Conservation (phyloP, 2,113 vertebrate genomes). For the Labeo catla region DNA sequence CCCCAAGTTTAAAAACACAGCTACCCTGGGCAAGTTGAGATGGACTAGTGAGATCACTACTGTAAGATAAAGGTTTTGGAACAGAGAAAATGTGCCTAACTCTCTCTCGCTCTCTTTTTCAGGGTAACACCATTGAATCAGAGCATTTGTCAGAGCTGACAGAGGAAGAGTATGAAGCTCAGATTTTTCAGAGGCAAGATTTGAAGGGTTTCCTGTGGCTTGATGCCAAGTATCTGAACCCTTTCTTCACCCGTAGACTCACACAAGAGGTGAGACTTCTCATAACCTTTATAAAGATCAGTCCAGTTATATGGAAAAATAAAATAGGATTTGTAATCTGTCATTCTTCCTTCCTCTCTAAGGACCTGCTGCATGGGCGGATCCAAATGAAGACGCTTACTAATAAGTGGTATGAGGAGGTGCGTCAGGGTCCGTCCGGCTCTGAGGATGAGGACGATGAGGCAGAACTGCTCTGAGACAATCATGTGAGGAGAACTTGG, state of each 20-base stretch:
- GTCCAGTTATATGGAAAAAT: neutral
- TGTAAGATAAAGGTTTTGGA: too few species aligned
- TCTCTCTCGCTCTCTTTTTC: neutral
- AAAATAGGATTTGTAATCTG: neutral
- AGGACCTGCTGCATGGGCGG: slow-evolving; percentile 93
- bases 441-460: slow-evolving; percentile 96
- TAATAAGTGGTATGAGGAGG: slow-evolving; percentile 99
- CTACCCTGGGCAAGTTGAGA: too few species aligned
- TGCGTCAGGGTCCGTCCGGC: slow-evolving; percentile 81
- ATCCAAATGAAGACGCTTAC: slow-evolving; percentile 99
- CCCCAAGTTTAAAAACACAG: too few species aligned
- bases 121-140: slow-evolving; percentile 94
- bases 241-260: slow-evolving; percentile 95
- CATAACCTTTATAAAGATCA: neutral
- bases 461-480: slow-evolving; percentile 85
- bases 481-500: neutral
- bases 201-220: slow-evolving; percentile 98
- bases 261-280: slow-evolving; percentile 88
- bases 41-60: too few species aligned
- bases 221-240: slow-evolving; percentile 96
- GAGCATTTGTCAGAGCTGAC: slow-evolving; percentile 97
- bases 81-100: too few species aligned
- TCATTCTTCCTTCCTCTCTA: slow-evolving; percentile 17
- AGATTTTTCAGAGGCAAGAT: slow-evolving; percentile 91
- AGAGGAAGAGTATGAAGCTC: slow-evolving; percentile 96